Evolutionary conservation across 2,888 invertebrate species (phyloP), one percentile per base, ranked within the genome.

Genomic region (Iselma pallidipennis): DNA sequence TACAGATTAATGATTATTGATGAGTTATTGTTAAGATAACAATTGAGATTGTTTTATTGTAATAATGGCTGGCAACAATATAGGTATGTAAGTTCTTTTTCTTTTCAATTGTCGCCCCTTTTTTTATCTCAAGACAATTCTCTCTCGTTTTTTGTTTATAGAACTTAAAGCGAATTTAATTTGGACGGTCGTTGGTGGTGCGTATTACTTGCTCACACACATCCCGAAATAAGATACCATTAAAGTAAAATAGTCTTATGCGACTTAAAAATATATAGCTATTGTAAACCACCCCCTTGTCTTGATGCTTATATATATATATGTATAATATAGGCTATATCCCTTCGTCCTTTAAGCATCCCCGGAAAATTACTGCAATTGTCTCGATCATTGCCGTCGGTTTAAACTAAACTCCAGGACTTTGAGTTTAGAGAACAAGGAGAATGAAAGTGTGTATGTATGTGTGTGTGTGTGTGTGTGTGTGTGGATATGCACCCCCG

Each of bases 281-380:
- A 74, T 72, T 73, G 74, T 73, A 70, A 69, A 72, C 64, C 71
- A 71, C 74, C 71, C n/a, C 45, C 74, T 71, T 68, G 61, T 71
- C 65, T 63, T 65, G 60, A 57, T 54, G 51, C 28, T 29, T 54
- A 51, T 55, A 57, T 63, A 57, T 60, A 53, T 65, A 62, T 63
- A 56, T 57, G 51, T 33, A 49, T 55, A 45, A 45, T 28, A 54
- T 55, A 26, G 59, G 59, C 50, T 29, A 31, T 53, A 57, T 62
- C 65, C 66, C 66, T 66, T 65, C 65, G 65, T 65, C 71, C 68
- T 71, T 74, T 72, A 74, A 77, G 76, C 73, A 68, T 72, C 70
- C 73, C 75, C 74, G 77, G 78, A 77, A 80, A 79, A 80, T 80
- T 77, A 79, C 79, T 76, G 76, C 80, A 80, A 80, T 80, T 80